Evolutionary conservation across 2,888 invertebrate genomes (phyloP).

Genomic region (Trachelus tabidus): DNA sequence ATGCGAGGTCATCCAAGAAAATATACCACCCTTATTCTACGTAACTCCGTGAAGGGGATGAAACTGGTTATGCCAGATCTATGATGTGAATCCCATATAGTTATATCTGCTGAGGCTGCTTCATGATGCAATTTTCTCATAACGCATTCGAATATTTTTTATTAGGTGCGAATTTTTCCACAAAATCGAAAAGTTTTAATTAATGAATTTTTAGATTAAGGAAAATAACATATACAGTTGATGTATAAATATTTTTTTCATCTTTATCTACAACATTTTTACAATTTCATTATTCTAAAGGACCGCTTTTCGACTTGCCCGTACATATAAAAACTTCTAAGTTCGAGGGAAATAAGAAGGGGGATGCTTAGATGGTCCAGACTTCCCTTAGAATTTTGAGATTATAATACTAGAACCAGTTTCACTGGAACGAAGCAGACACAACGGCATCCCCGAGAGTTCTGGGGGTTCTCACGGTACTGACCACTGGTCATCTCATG

Average conservation of each 20-base stretch:
- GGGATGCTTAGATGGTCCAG: background rate
- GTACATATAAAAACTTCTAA: background rate
- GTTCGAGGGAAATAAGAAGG: background rate
- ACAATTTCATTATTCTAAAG: background rate
- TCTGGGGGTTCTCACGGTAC: slow-evolving; percentile 57
- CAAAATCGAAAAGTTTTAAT: background rate
- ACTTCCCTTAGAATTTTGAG: background rate
- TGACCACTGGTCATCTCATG: slow-evolving; percentile 47
- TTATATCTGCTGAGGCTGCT: background rate
- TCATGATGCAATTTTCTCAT: background rate
- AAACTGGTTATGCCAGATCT: slow-evolving; percentile 34
- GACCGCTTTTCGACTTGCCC: background rate
- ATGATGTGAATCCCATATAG: background rate
- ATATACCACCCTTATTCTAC: slow-evolving; percentile 5
- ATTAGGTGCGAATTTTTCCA: background rate
- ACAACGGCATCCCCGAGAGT: slow-evolving; percentile 11
- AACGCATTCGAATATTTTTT: background rate
- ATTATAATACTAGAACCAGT: background rate
- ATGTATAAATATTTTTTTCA: background rate
- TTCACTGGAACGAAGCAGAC: background rate
- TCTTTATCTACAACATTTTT: background rate
- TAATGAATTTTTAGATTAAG: background rate
- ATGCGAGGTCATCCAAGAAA: slow-evolving; percentile 28
- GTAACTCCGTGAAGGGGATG: slow-evolving; percentile 23
- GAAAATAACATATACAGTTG: background rate